Percentiles rank a stretch among this genome's conserved stretches.
Conservation (phyloP, 2,797 vertebrate genomes). For the Sebastes oblongus region DNA sequence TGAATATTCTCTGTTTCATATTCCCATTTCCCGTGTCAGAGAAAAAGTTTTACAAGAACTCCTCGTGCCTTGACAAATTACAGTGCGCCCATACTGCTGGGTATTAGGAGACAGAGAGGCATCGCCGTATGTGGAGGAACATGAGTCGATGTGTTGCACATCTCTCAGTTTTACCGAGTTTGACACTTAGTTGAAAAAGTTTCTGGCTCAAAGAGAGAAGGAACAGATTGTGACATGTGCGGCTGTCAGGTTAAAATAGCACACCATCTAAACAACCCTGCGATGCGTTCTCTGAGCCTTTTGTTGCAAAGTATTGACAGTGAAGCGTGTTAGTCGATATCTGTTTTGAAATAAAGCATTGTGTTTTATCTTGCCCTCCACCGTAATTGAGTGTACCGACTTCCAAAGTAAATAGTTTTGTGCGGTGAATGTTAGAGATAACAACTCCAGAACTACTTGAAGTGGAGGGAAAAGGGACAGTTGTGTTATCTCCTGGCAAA, state of each 20-base stretch:
- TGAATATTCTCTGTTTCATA: conserved; percentile 64
- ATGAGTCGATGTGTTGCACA: conserved; percentile 14
- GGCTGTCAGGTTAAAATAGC: conserved; percentile 12
- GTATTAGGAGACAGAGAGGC: conserved; percentile 50
- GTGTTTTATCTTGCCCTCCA: conserved; percentile 17
- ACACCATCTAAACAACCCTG: neutral
- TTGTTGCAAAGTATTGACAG: conserved; percentile 9
- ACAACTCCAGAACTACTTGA: conserved; percentile 4
- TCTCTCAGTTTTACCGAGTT: conserved; percentile 37
- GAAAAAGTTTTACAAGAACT: conserved; percentile 68
- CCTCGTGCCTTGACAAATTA: conserved; percentile 70
- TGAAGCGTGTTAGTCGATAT: neutral
- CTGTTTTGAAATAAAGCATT: conserved; percentile 8
- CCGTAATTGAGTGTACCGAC: neutral
- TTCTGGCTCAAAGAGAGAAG: conserved; percentile 11
- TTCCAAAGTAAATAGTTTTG: conserved; percentile 25
- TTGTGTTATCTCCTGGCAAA: conserved; percentile 30
- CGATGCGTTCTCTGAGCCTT: neutral
- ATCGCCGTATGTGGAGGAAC: conserved; percentile 4
- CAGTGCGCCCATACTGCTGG: conserved; percentile 36
- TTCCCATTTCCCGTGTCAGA: conserved; percentile 68
- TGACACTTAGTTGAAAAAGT: conserved; percentile 39
- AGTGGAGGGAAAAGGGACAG: neutral
- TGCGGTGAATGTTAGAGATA: neutral
- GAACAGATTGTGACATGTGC: conserved; percentile 5